Evolutionary conservation across 1,140 invertebrate species (phyloP), one percentile per base, ranked within the genome.

Genomic region (Drosophila bipectinata): DNA sequence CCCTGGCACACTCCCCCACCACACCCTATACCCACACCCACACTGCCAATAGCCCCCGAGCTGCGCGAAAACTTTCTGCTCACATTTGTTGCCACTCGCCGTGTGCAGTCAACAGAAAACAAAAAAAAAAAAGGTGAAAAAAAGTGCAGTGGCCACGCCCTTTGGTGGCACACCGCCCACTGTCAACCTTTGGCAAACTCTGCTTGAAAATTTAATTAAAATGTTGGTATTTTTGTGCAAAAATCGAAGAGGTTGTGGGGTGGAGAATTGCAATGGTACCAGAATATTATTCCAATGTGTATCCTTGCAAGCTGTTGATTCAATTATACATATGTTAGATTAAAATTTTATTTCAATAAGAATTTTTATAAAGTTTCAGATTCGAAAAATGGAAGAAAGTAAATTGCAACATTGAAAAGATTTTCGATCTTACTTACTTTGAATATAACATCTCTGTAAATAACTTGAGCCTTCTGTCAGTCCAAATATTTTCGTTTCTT

Each of bases 191-290:
- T 57, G 52, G 72, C 56, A 85, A 83, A 48, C 88, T 71, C 56
- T 81, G 73, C 82, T 72, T 63, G 67, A 82, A 87, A 83, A 88
- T 88, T 79, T 88, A 87, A 88, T 87, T 87, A 87, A 87, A 87
- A 79, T 66, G 72, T 78, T 88, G 75, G 75, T 59, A 82, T 78
- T 87, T 78, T 64, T 63, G 68, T 74, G 58, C 55, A 15, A 37
- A 14, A 24, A 44, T 39, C 21, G 32, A 67, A 49, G 18, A 8
- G 4, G 1, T 6, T 8, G 24, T 44, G 52, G 44, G 15, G 18
- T 10, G 8, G 18, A 4, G 14, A 15, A 4, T 2, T 45, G 28
- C 14, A 18, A n/a, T 44, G 7, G 60, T 30, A 41, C 28, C 55
- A 57, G 58, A 57, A 62, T 53, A 61, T 45, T 14, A 30, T 51